phyloP scores from a whole-genome alignment of 2,888 invertebrate genomes.

The Heliconius charithonia region DNA sequence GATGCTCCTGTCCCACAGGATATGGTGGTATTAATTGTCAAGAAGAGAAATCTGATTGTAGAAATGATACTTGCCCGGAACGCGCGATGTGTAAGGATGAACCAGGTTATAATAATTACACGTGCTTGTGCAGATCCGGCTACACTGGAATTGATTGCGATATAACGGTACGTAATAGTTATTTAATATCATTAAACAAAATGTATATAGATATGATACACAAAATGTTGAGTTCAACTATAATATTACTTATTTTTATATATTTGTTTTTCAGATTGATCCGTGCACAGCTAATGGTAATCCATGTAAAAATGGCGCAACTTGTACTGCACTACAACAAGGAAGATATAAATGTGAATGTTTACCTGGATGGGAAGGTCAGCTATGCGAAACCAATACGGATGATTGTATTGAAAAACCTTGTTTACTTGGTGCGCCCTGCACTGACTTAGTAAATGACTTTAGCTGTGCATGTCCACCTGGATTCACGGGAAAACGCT shows the following conservation, averaged over 20 bases:
- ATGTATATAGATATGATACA: not conserved
- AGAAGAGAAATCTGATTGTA: conserved; percentile 94
- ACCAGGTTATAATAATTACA: conserved; percentile 93
- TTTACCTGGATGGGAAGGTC: conserved; percentile 98
- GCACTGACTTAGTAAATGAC: conserved; percentile 97
- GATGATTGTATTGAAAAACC: conserved; percentile 97
- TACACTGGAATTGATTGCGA: conserved; percentile 97
- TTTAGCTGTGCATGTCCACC: conserved; percentile 96
- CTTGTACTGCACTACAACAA: conserved; percentile 94
- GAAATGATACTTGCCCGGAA: conserved; percentile 95
- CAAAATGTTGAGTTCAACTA: not conserved
- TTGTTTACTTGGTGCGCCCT: conserved; percentile 94
- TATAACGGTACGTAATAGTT: conserved; percentile 86
- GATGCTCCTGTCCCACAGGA: conserved; percentile 93
- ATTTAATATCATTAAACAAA: not conserved
- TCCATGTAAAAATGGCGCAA: conserved; percentile 95
- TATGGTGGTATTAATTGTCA: conserved; percentile 97
- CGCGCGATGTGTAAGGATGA: conserved; percentile 98
- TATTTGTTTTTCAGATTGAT: conserved; percentile 87
- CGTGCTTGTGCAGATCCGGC: conserved; percentile 96
- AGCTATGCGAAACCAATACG: conserved; percentile 95
- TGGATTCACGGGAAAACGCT: conserved; percentile 97
- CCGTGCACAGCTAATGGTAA: conserved; percentile 95
- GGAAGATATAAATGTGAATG: conserved; percentile 98
- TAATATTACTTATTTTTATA: conserved; percentile 14